These are phyloP conservation scores for Seriola dumerili DNA, from an alignment of 2,113 vertebrate genomes.

Conservation along the genomic window DNA sequence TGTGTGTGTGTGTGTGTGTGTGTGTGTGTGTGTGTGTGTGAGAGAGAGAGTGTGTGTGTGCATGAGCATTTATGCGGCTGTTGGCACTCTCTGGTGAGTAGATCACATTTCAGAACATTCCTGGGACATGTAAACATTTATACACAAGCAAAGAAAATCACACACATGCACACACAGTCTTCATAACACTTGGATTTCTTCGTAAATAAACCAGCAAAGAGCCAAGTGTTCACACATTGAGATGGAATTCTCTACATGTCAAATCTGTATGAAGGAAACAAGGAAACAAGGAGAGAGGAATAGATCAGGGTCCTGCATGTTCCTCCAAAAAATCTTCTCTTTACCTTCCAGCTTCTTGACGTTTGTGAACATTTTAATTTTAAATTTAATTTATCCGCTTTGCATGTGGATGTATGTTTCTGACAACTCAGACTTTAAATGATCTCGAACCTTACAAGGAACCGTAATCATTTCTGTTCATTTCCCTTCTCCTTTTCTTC, in stretches of 20 bases:
- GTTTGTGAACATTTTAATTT: background rate
- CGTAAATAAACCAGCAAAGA: conserved; percentile 68
- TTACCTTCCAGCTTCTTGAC: too few relatives aligned
- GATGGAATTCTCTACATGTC: conserved; percentile 11
- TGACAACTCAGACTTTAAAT: background rate
- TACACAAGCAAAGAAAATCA: conserved; percentile 65
- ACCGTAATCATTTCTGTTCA: background rate
- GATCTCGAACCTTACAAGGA: background rate
- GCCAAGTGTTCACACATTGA: conserved; percentile 32
- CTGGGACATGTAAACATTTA: conserved; percentile 80
- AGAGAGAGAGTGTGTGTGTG: background rate
- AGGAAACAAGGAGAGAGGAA: conserved; percentile 14
- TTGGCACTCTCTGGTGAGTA: conserved; percentile 58
- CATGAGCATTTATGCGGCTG: conserved; percentile 44
- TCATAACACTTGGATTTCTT: conserved; percentile 42
- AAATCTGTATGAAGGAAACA: conserved; percentile 1
- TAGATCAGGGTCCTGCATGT: background rate
- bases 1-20: conserved; percentile 3
- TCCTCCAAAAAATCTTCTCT: background rate
- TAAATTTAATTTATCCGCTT: background rate
- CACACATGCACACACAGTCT: conserved; percentile 41
- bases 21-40: conserved; percentile 24
- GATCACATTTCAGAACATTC: conserved; percentile 79
- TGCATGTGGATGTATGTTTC: background rate
- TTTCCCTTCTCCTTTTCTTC: background rate